Conservation (phyloP, 2,113 vertebrate genomes). For the Equus quagga region DNA sequence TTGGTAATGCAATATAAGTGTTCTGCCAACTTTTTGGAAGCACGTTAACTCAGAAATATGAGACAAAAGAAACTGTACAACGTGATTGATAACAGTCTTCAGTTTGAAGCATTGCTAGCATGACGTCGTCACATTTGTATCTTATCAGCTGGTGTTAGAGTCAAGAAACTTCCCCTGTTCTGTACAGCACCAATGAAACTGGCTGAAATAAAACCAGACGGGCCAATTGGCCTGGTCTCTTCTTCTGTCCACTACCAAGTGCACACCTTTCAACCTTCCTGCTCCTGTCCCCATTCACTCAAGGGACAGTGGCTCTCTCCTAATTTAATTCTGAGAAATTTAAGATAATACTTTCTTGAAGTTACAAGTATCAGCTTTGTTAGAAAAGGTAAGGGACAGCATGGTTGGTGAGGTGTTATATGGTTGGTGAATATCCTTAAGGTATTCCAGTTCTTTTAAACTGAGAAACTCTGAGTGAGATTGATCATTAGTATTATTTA, state of each 20-base stretch:
- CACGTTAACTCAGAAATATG: neutral
- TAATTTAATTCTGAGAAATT: neutral
- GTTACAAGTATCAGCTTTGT: neutral
- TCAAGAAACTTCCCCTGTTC: neutral
- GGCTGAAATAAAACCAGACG: neutral
- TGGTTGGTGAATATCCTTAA: neutral
- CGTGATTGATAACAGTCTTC: neutral
- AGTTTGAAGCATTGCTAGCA: neutral
- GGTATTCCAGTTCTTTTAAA: neutral
- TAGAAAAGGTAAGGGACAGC: neutral
- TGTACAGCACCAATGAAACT: neutral
- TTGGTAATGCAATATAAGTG: neutral
- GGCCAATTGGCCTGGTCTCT: neutral
- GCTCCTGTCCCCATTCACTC: neutral
- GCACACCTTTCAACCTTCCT: neutral
- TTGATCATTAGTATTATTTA: neutral
- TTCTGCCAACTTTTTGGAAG: neutral
- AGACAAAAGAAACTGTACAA: neutral
- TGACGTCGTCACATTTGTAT: neutral
- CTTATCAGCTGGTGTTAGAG: neutral
- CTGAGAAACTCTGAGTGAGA: neutral
- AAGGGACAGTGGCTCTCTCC: neutral
- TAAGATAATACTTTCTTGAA: neutral
- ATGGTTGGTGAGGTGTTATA: neutral
- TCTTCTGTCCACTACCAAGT: neutral